Conservation (phyloP, 2,888 invertebrate species). For the Phortica magna region DNA sequence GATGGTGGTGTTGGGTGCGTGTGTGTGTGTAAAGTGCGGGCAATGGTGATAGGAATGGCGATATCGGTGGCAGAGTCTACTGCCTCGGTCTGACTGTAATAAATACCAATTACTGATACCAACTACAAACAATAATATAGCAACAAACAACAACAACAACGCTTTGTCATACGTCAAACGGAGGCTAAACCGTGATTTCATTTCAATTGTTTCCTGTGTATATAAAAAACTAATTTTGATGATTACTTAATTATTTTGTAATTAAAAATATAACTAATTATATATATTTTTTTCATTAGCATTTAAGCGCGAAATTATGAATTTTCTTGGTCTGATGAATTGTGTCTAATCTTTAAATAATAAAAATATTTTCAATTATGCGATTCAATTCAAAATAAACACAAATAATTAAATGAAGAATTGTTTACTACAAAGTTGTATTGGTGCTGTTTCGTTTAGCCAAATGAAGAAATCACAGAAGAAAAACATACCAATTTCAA, state of each 20-base stretch:
- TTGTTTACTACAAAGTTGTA: constrained; percentile 57
- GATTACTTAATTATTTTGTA: constrained; percentile 33
- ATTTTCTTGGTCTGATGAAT: constrained; percentile 46
- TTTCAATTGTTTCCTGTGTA: constrained; percentile 50
- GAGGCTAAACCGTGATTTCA: constrained; percentile 69
- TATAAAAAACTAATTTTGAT: constrained; percentile 34
- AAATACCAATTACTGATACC: neutral
- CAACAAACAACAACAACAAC: constrained; percentile 21
- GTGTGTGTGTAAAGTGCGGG: neutral
- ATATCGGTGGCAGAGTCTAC: neutral
- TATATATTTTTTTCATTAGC: constrained; percentile 30
- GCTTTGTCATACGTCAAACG: constrained; percentile 47
- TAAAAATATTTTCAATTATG: constrained; percentile 26
- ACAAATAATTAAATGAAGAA: constrained; percentile 58
- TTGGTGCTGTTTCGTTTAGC: constrained; percentile 14
- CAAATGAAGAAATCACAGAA: neutral
- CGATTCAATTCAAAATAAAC: constrained; percentile 33
- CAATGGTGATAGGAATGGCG: neutral
- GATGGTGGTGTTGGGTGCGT: neutral
- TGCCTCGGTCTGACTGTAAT: neutral
- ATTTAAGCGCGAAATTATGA: constrained; percentile 49
- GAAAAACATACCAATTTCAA: neutral
- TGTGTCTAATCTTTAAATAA: constrained; percentile 45
- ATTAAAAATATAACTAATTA: constrained; percentile 39
- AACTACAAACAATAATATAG: neutral